Conservation (phyloP, 1,140 invertebrate species). For the Zelostemma sp. region DNA sequence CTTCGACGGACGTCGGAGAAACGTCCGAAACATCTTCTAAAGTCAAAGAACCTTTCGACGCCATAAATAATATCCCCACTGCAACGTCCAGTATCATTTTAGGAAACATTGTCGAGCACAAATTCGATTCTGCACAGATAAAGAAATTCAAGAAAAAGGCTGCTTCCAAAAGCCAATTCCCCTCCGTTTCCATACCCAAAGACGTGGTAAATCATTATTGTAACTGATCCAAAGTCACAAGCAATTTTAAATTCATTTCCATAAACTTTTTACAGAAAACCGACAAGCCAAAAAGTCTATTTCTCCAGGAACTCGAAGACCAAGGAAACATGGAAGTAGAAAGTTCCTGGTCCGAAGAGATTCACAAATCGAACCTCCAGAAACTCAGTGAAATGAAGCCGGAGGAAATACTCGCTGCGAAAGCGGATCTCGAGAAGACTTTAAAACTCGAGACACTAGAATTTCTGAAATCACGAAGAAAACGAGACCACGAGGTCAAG, state of each 20-base stretch:
- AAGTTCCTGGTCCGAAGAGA: conserved; percentile 62
- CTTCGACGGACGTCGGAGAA: conserved; percentile 37
- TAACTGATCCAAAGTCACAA: no score
- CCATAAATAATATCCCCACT: conserved; percentile 68
- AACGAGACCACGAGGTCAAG: conserved; percentile 24
- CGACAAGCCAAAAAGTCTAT: conserved; percentile 46
- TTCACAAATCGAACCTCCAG: conserved; percentile 82
- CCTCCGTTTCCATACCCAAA: conserved; percentile 13
- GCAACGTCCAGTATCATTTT: conserved; percentile 68
- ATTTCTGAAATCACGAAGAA: conserved; percentile 75
- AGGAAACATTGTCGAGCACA: conserved; percentile 75
- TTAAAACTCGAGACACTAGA: conserved; percentile 78
- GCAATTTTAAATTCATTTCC: conserved; percentile 4
- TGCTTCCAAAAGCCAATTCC: conserved; percentile 48
- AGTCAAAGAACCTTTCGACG: conserved; percentile 61
- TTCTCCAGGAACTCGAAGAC: conserved; percentile 43
- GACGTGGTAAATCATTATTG: no score
- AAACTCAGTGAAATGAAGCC: conserved; percentile 78
- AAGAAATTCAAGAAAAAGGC: conserved; percentile 25
- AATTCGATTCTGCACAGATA: conserved; percentile 52
- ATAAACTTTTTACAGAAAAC: conserved; percentile 17
- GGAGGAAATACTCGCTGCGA: conserved; percentile 82
- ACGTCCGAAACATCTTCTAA: conserved; percentile 38
- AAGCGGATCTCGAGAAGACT: conserved; percentile 74
- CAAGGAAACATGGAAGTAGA: conserved; percentile 19